Percentiles rank a stretch among this genome's conserved stretches.
phyloP scores from a whole-genome alignment of 2,888 invertebrate species.

The Acanthococcus lagerstroemiae region DNA sequence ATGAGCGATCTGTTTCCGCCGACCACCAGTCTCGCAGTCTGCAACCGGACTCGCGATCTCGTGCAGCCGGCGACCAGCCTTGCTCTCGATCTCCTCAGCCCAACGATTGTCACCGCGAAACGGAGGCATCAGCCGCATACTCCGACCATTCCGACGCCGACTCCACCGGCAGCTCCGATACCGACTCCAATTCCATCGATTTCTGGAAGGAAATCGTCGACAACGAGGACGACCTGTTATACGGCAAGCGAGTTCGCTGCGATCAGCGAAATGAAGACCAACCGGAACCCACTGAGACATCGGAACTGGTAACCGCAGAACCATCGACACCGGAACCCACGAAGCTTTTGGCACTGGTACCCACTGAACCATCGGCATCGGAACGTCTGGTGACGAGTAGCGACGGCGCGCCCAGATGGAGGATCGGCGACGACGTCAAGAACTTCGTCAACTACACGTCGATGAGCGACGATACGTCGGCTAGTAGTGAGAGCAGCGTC shows the following conservation, averaged over 20 bases:
- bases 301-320: no score
- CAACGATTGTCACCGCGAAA: neutral
- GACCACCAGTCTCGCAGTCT: no score
- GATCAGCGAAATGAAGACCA: neutral
- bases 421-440: neutral
- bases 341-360: neutral
- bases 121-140: neutral
- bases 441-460: neutral
- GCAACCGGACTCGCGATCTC: no score
- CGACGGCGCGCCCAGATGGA: neutral
- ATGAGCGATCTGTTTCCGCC: no score
- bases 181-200: slow-evolving; percentile 17
- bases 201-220: slow-evolving; percentile 21
- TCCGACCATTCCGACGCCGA: neutral
- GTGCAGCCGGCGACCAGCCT: no score
- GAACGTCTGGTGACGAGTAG: neutral
- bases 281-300: no score
- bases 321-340: no score
- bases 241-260: neutral
- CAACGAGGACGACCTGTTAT: slow-evolving; percentile 16
- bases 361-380: neutral
- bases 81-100: neutral
- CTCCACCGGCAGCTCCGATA: neutral
- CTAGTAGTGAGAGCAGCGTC: neutral
- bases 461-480: neutral